Evolutionary conservation across 1,140 invertebrate species (phyloP), one percentile per base, ranked within the genome.

Genomic region (Apocrypta bakeri): DNA sequence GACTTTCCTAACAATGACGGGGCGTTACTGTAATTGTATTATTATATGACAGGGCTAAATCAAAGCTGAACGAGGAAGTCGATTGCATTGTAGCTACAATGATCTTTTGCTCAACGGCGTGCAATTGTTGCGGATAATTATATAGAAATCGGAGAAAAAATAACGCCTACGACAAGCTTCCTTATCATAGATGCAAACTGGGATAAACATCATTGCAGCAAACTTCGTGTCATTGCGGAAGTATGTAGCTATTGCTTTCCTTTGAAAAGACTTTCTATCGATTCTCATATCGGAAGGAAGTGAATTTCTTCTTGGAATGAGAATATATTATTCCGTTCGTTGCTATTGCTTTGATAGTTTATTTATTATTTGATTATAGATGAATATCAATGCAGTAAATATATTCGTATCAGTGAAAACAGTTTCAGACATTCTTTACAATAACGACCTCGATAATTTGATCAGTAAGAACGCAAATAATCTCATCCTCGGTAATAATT

Each of bases 1-100:
- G 37, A 84, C 83, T 83, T 83, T 82, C 83, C 74, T 82, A 24
- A 79, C 79, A 81, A 81, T 85, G 74, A 83, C 75, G 71, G 79
- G 76, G 81, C 76, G 40, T 84, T 77, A 69, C 76, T 79, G 69
- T 81, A 83, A 83, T 85, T 79, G 33, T 69, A 74, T 77, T 84
- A 77, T 79, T 77, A 82, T 69, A 29, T 17, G 73, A 29, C n/a
- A 31, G 68, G 73, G 9, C 31, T 48, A 68, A 56, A 75, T 68
- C 64, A 68, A 77, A 56, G 9, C 37, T 29, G 61, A 76, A 76
- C 81, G 71, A 84, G 66, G 66, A 84, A 81, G 83, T 80, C 29
- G 37, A 77, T 79, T 84, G 40, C 63, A 25, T 84, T 78, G 24
- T 64, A 29, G 27, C 63, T n/a, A 69, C 31, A 75, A 37, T 40